These are phyloP conservation scores for Leptopilina boulardi DNA, from an alignment of 1,140 invertebrate genomes.

Conservation along the genomic window DNA sequence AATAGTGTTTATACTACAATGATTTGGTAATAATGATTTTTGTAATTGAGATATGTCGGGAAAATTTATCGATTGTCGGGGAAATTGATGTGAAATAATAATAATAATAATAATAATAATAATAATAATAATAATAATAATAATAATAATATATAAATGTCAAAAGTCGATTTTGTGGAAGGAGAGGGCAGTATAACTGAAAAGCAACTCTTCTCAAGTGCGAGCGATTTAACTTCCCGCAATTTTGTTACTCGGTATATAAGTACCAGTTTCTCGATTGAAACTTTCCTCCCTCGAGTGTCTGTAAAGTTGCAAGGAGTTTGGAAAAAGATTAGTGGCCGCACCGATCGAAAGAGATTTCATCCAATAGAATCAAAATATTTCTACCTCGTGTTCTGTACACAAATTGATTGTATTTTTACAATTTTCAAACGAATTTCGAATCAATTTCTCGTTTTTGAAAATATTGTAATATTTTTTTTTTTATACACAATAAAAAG, in stretches of 20 bases:
- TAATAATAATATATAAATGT: background rate
- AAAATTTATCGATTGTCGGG: background rate
- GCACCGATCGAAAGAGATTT: background rate
- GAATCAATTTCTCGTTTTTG: too few species aligned
- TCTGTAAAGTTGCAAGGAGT: slow-evolving; percentile 9
- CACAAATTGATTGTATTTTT: too few species aligned
- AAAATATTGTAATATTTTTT: too few species aligned
- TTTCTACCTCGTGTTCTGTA: background rate
- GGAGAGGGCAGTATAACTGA: too few species aligned
- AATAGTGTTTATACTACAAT: too few species aligned
- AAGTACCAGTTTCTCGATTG: slow-evolving; percentile 28
- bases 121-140: background rate
- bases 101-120: background rate
- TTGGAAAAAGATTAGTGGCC: slow-evolving; percentile 3
- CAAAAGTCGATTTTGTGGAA: background rate
- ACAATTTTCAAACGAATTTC: too few species aligned
- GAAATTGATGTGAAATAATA: background rate
- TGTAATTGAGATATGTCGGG: background rate
- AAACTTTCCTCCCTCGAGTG: slow-evolving; percentile 19
- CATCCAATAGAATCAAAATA: slow-evolving; percentile 29
- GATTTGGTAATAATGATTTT: too few species aligned
- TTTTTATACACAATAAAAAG: too few species aligned
- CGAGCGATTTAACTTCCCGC: slow-evolving; percentile 11
- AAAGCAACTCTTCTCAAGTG: slow-evolving; percentile 15
- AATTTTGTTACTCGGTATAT: background rate